phyloP scores from a whole-genome alignment of 2,888 invertebrate species.

The Heliconius ethilla region DNA sequence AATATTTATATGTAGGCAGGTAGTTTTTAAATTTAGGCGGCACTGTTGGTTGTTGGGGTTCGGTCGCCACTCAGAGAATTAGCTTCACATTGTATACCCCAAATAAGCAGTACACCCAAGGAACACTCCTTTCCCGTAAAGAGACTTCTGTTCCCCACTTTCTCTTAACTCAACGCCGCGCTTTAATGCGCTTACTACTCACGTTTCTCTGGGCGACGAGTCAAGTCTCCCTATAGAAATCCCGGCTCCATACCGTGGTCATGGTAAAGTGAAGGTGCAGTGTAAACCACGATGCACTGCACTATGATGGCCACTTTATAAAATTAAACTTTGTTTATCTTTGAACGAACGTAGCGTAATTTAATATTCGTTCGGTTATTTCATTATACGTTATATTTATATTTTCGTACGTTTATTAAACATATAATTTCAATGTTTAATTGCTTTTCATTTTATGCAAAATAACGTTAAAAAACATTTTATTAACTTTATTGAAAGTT shows the following conservation, averaged over 20 bases:
- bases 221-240: conserved; percentile 18
- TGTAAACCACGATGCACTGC: not conserved
- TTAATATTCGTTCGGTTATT: not conserved
- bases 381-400: too few relatives aligned
- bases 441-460: not conserved
- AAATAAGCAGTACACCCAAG: too few relatives aligned
- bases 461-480: too few relatives aligned
- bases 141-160: too few relatives aligned
- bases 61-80: too few relatives aligned
- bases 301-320: not conserved
- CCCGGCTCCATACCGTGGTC: conserved; percentile 5
- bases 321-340: not conserved
- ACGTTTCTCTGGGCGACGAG: not conserved
- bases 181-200: not conserved
- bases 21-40: not conserved
- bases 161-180: too few relatives aligned
- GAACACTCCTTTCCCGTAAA: too few relatives aligned
- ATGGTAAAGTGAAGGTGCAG: too few relatives aligned
- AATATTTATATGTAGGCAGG: not conserved
- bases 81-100: too few relatives aligned
- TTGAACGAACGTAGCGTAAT: not conserved
- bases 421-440: not conserved
- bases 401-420: not conserved
- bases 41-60: too few relatives aligned
- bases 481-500: too few relatives aligned